These are phyloP conservation scores for Tuta absoluta DNA, from an alignment of 2,888 invertebrate species.

Conservation along the genomic window DNA sequence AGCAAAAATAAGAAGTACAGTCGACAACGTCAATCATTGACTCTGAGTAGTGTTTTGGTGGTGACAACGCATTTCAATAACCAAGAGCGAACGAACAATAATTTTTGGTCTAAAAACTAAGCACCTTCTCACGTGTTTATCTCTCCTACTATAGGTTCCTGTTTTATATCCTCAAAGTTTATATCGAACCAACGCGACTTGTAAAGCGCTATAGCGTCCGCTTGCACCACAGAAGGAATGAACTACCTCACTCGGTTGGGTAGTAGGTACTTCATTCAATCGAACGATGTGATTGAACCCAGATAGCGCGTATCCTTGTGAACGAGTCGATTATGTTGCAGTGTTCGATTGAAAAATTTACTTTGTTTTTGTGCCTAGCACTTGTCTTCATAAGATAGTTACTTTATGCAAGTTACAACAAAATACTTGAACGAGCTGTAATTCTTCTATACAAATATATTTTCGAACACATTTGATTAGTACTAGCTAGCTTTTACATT, in stretches of 20 bases:
- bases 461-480: too few species aligned
- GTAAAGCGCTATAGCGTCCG: constrained; percentile 35
- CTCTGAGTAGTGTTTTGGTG: too few species aligned
- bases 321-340: constrained; percentile 53
- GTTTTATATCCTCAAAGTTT: constrained; percentile 38
- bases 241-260: constrained; percentile 46
- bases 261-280: constrained; percentile 73
- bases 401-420: too few species aligned
- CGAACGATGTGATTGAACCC: constrained; percentile 68
- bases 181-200: constrained; percentile 38
- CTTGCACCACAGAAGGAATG: constrained; percentile 34
- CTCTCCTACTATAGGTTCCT: constrained; percentile 40
- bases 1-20: too few species aligned
- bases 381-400: too few species aligned
- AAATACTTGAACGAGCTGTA: too few species aligned
- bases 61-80: too few species aligned
- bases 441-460: too few species aligned
- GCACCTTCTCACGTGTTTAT: too few species aligned
- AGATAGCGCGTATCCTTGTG: constrained; percentile 67
- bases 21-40: too few species aligned
- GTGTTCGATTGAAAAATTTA: background rate
- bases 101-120: too few species aligned
- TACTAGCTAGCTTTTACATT: background rate
- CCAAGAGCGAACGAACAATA: too few species aligned
- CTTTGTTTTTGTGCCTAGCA: background rate